A percentile compares a stretch with the other conserved stretches of the same genome.
These are phyloP conservation scores for Tipula confusa DNA, from an alignment of 2,888 invertebrate genomes.

Conservation along the genomic window DNA sequence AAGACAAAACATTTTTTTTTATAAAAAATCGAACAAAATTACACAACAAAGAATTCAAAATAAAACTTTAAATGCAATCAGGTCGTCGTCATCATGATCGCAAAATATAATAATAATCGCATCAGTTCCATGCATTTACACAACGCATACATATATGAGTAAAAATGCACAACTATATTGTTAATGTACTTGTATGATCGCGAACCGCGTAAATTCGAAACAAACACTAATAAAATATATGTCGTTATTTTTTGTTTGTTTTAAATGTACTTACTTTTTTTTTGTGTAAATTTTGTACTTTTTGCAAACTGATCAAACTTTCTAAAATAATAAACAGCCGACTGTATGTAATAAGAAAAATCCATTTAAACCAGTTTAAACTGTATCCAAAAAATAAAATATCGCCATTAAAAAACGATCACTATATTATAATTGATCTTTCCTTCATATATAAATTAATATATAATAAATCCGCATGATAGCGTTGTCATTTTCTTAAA, in stretches of 20 bases:
- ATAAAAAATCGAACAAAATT: too few relatives aligned
- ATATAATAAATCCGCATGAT: background rate
- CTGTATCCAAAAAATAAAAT: background rate
- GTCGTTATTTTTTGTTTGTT: conserved; percentile 20
- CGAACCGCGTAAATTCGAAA: background rate
- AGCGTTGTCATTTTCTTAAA: background rate
- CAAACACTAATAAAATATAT: background rate
- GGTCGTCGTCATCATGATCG: background rate
- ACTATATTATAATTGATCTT: conserved; percentile 4
- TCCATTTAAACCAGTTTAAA: background rate
- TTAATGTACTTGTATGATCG: background rate
- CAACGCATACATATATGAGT: background rate
- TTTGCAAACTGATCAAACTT: background rate
- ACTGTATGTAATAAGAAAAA: background rate
- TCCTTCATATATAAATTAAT: background rate
- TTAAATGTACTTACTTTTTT: background rate
- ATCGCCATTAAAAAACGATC: background rate
- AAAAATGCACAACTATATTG: too few relatives aligned
- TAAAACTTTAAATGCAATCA: conserved; percentile 13
- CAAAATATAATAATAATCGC: background rate
- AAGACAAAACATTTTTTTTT: background rate
- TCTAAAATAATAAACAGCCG: background rate
- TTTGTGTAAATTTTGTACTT: background rate
- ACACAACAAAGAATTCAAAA: background rate
- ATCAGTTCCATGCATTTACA: background rate